Evolutionary conservation across 2,888 invertebrate species (phyloP).

Genomic region (Mamestra brassicae): DNA sequence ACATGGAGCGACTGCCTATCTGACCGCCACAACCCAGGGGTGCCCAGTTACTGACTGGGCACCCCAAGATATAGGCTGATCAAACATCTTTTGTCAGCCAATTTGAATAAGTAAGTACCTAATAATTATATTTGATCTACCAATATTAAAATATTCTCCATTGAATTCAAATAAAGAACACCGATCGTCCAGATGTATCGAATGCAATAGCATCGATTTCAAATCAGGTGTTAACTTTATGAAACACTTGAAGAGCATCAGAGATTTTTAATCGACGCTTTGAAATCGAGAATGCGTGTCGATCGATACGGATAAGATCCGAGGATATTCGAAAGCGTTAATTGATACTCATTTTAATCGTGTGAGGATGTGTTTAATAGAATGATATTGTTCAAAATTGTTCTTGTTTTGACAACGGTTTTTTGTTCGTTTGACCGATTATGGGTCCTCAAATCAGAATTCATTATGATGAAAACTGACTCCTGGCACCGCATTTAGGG

Average conservation of each 20-base stretch:
- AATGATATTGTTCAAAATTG: neutral
- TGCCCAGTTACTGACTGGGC: too few relatives aligned
- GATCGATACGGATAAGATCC: slow-evolving; percentile 34
- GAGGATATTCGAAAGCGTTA: slow-evolving; percentile 52
- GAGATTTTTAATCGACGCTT: slow-evolving; percentile 57
- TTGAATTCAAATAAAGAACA: slow-evolving; percentile 23
- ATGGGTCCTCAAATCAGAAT: too few relatives aligned
- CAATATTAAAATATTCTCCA: neutral
- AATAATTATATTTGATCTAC: neutral
- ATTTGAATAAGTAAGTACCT: neutral
- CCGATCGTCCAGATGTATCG: slow-evolving; percentile 17
- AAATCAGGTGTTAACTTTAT: slow-evolving; percentile 51
- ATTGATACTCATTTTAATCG: slow-evolving; percentile 44
- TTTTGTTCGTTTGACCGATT: neutral
- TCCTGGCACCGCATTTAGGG: too few relatives aligned
- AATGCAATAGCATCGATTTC: slow-evolving; percentile 24
- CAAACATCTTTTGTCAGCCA: slow-evolving; percentile 10
- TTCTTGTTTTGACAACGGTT: neutral
- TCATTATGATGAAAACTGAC: too few relatives aligned
- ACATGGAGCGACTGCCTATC: too few relatives aligned
- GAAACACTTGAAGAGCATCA: slow-evolving; percentile 50
- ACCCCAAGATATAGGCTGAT: neutral
- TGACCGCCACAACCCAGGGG: too few relatives aligned
- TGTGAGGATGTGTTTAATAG: slow-evolving; percentile 4
- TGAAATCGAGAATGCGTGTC: slow-evolving; percentile 65